phyloP scores from a whole-genome alignment of 2,888 invertebrate genomes.

The Deilephila elpenor region DNA sequence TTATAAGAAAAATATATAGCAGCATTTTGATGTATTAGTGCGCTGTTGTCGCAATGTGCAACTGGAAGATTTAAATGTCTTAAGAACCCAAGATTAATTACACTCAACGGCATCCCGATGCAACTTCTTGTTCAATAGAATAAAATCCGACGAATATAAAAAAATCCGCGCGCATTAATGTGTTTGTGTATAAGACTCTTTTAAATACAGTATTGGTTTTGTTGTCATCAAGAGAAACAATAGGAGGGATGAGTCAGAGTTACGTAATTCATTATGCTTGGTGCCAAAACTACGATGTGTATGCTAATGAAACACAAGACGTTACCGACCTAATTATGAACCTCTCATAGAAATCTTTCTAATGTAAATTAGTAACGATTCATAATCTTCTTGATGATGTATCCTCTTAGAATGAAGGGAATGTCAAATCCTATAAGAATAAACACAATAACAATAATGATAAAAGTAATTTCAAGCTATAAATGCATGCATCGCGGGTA shows the following conservation, averaged over 20 bases:
- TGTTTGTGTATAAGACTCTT: neutral
- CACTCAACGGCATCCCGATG: neutral
- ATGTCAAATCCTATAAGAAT: too few species aligned
- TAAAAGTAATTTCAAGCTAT: neutral
- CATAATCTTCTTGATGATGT: too few species aligned
- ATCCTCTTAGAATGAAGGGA: too few species aligned
- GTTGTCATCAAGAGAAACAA: too few species aligned
- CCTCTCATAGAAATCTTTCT: too few species aligned
- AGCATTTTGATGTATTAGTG: neutral
- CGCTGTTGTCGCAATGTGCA: neutral
- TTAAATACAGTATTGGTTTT: too few species aligned
- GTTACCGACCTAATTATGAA: too few species aligned
- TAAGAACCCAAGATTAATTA: slow-evolving; percentile 7
- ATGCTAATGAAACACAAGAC: too few species aligned
- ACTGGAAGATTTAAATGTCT: slow-evolving; percentile 14
- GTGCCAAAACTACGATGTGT: too few species aligned
- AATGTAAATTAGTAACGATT: too few species aligned
- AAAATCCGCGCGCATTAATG: neutral
- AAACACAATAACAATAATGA: neutral
- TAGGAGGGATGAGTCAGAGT: too few species aligned
- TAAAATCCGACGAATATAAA: neutral
- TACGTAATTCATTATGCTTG: too few species aligned
- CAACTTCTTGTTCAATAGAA: neutral
- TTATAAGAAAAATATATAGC: neutral
- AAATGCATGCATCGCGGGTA: neutral